Evolutionary conservation across 2,888 invertebrate genomes (phyloP).

Genomic region (Drosophila borborema): DNA sequence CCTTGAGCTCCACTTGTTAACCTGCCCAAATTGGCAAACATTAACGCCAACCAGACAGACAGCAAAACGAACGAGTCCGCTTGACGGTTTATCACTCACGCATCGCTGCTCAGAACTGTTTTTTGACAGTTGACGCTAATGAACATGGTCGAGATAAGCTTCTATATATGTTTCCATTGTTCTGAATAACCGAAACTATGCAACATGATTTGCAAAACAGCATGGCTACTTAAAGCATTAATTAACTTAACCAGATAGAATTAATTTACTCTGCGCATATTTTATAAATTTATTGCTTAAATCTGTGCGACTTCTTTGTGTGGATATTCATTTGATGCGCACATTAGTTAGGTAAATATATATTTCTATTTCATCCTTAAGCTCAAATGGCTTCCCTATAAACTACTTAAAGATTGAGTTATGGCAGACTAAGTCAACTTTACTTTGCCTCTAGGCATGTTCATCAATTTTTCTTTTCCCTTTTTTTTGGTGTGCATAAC

Average conservation of each 20-base stretch:
- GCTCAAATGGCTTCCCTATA: not conserved
- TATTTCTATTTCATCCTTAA: not conserved
- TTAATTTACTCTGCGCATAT: not conserved
- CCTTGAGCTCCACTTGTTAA: conserved; percentile 43
- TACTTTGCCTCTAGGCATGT: conserved; percentile 50
- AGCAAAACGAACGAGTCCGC: conserved; percentile 33
- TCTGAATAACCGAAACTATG: not conserved
- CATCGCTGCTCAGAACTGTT: conserved; percentile 37
- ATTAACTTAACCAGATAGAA: not conserved
- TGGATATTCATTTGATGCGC: too few relatives aligned
- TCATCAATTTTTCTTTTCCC: conserved; percentile 34
- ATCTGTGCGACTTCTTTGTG: not conserved
- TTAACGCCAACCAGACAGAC: conserved; percentile 41
- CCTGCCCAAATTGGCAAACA: conserved; percentile 51
- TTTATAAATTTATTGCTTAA: not conserved
- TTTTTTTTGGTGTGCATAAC: conserved; percentile 29
- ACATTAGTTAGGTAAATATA: not conserved
- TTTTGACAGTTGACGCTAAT: conserved; percentile 39
- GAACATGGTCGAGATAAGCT: conserved; percentile 20
- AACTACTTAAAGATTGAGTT: conserved; percentile 18
- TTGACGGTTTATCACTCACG: conserved; percentile 37
- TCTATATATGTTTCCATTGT: conserved; percentile 3
- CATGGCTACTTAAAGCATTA: not conserved
- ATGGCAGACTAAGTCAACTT: conserved; percentile 30
- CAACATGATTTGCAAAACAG: not conserved